Base-by-base conservation (phyloP, 2,888 invertebrate genomes). In the Colletes collaris region DNA sequence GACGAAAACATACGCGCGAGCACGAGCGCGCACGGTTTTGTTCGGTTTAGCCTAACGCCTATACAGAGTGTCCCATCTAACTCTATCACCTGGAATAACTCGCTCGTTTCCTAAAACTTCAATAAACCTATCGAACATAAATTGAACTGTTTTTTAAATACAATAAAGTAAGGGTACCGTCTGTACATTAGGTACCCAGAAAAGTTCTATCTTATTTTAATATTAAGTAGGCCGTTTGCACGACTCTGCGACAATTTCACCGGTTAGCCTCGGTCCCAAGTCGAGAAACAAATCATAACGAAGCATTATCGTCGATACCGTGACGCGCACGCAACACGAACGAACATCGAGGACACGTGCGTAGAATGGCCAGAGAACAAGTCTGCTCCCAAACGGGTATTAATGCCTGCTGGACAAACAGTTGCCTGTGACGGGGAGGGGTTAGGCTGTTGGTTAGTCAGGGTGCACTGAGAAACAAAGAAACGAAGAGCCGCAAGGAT, bases 331-430 rank as follows among this genome's bases (percentile, higher is more conserved):
- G 76, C 64, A 59, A 76, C 74, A 56, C 75, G 59, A 64, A 46
- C 72, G 56, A 52, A 65, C 62, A 58, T 52, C 58, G 65, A 76
- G 64, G 71, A 68, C 92, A 91, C 91, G 91, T 91, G 91, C 88
- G 87, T 89, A 86, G 89, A 92, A 92, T 91, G 89, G 90, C 87
- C 86, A 83, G 83, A 79, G 89, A 88, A 82, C 82, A 85, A 87
- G 85, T 85, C 83, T 86, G 87, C 85, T 88, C 90, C 87, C 89
- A 89, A 89, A 86, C 89, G 87, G 82, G 88, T 89, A 90, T 91
- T 91, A 91, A 91, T 90, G 90, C 88, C 88, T 83, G 86, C 86
- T 71, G 90, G 89, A 87, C 88, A 87, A 88, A 86, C 86, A 80
- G 78, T 55, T 44, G 67, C 62, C 60, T 19, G 44, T 55, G 40